A percentile compares a stretch with the other conserved stretches of the same genome.
phyloP scores from a whole-genome alignment of 1,140 invertebrate species.

The Neodiprion virginianus region DNA sequence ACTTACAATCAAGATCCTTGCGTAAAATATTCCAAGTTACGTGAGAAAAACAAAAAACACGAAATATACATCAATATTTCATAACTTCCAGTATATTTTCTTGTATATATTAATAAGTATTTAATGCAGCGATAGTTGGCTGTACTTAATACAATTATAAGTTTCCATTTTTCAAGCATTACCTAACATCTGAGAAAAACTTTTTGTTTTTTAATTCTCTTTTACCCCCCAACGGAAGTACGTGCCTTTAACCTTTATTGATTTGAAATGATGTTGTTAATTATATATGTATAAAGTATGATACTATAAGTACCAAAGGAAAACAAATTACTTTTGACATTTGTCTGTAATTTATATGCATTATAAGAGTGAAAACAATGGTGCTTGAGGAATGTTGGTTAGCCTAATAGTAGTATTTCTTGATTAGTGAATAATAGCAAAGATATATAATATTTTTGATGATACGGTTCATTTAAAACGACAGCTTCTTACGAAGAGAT shows the following conservation, averaged over 20 bases:
- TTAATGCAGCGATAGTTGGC: background rate
- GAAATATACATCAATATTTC: too few relatives aligned
- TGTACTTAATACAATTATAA: background rate
- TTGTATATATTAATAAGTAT: background rate
- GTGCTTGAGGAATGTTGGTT: slow-evolving; percentile 16
- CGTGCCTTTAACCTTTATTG: background rate
- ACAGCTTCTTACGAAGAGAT: slow-evolving; percentile 20
- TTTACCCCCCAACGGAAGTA: background rate
- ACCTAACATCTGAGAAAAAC: background rate
- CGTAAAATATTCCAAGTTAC: too few relatives aligned
- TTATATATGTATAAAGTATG: background rate
- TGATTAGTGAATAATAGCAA: slow-evolving; percentile 20
- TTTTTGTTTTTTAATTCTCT: background rate
- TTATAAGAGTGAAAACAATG: background rate
- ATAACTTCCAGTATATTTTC: background rate
- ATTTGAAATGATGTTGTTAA: background rate
- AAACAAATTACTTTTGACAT: background rate
- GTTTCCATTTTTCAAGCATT: background rate
- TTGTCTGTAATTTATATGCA: slow-evolving; percentile 15
- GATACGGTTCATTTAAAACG: slow-evolving; percentile 38
- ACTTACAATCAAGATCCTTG: background rate
- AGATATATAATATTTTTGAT: slow-evolving; percentile 19
- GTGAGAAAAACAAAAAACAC: too few relatives aligned
- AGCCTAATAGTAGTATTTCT: slow-evolving; percentile 28
- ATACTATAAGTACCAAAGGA: too few relatives aligned